Evolutionary conservation across 2,797 vertebrate genomes (phyloP), one percentile per base, ranked within the genome.

Genomic region (Clangula hyemalis): DNA sequence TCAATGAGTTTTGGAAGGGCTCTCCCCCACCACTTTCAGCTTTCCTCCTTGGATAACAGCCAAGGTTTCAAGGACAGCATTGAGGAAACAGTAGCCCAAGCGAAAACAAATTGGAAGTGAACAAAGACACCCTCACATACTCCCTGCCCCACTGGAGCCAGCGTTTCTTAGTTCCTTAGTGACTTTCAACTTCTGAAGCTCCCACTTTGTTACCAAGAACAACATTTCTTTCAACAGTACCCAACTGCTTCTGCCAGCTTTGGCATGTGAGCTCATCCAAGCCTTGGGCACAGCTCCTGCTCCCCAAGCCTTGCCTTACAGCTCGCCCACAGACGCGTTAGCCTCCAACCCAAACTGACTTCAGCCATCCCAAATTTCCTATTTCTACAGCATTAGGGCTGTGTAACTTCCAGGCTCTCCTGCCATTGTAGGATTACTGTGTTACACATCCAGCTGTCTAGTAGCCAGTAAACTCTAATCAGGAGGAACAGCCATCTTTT

Each of bases 91-190:
- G 85, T 76, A 90, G 87, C 81, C 94, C 84, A 74, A 97, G 84
- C 71, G 93, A 96, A 96, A 98, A 97, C 85, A 94, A 97, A 97
- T 13, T 92, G 78, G 78, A 60, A 90, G 73, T 30, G 94, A 95
- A 95, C 88, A 94, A 96, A 93, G 68, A 78, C 57, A 68, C 60
- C 60, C 68, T 90, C 64, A 79, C 78, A 87, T 38, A 19, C 17
- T 32, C 73, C 56, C 62, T 62, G 21, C 72, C 88, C 30, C 12
- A 89, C 19, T 57, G 77, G 45, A 96, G 93, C 93, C 90, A 81
- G 85, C 69, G 66, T 85, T 95, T 96, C 94, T 64, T 77, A 83
- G 84, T 97, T 93, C 89, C 61, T 71, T 27, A 64, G 85, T 95
- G 95, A 74, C 93, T 97, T 93, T 57, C 94, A 87, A 28, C 61